Percentiles rank a stretch among this genome's conserved stretches.
phyloP scores from a whole-genome alignment of 2,113 vertebrate species.

The Leptobrachium leishanense region DNA sequence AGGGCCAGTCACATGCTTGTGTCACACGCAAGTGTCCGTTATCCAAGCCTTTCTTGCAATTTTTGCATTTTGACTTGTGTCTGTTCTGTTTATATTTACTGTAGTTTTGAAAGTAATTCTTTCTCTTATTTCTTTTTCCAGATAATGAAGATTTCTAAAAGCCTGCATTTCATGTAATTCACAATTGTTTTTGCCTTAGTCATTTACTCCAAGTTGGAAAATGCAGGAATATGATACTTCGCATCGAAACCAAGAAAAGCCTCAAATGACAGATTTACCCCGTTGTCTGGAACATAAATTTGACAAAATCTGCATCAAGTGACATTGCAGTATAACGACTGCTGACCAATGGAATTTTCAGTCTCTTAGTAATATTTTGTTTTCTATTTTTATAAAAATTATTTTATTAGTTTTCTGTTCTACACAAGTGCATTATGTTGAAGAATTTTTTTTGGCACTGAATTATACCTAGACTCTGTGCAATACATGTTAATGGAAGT shows the following conservation, averaged over 20 bases:
- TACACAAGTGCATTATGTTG: slow-evolving; percentile 47
- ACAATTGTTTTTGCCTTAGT: slow-evolving; percentile 38
- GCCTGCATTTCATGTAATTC: slow-evolving; percentile 14
- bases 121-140: slow-evolving; percentile 9
- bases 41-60: no score
- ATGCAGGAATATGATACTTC: slow-evolving; percentile 6
- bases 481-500: slow-evolving; percentile 32
- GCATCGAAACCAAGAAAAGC: slow-evolving; percentile 20
- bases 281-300: slow-evolving; percentile 10
- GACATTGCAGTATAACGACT: slow-evolving; percentile 4
- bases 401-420: slow-evolving; percentile 26
- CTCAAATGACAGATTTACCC: slow-evolving; percentile 32
- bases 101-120: no score
- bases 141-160: slow-evolving; percentile 44
- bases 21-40: no score
- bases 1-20: no score
- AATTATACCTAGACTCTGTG: slow-evolving; percentile 31
- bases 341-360: slow-evolving; percentile 14
- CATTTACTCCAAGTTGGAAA: slow-evolving; percentile 17
- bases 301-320: slow-evolving; percentile 21
- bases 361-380: slow-evolving; percentile 34
- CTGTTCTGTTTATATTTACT: no score
- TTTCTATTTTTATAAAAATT: slow-evolving; percentile 40
- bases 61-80: no score
- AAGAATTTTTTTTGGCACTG: slow-evolving; percentile 9